Evolutionary conservation across 2,797 vertebrate species (phyloP).

Genomic region (Coreius guichenoti): DNA sequence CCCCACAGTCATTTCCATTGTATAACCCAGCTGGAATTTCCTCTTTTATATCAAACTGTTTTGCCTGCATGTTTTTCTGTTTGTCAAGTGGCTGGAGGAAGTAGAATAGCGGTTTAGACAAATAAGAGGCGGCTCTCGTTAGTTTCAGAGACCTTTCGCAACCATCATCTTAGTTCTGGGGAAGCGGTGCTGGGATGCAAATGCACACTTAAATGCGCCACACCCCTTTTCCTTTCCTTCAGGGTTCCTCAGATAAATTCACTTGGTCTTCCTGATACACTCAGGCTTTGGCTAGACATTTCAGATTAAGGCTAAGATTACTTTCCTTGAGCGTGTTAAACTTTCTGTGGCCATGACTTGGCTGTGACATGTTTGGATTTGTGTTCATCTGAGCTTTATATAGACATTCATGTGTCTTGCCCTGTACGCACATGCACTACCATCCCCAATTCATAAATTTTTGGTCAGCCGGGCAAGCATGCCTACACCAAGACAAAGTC

Average conservation of each 20-base stretch:
- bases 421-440: background rate
- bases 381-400: conserved; percentile 31
- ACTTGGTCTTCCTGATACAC: background rate
- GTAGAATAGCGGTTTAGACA: conserved; percentile 34
- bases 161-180: conserved; percentile 37
- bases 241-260: background rate
- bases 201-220: conserved; percentile 2
- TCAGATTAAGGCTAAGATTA: conserved; percentile 37
- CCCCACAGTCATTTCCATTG: conserved; percentile 64
- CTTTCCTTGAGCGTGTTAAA: conserved; percentile 18
- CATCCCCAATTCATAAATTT: conserved; percentile 4
- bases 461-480: background rate
- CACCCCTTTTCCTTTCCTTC: conserved; percentile 5
- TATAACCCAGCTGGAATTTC: conserved; percentile 66
- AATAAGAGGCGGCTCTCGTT: conserved; percentile 45
- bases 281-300: conserved; percentile 28
- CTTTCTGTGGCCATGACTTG: conserved; percentile 1
- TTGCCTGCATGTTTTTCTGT: conserved; percentile 57
- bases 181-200: conserved; percentile 30
- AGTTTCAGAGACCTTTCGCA: conserved; percentile 36
- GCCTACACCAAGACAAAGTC: background rate
- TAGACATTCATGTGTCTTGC: conserved; percentile 14
- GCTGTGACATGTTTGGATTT: conserved; percentile 21
- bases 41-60: conserved; percentile 61
- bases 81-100: conserved; percentile 48